Conservation (phyloP, 1,140 invertebrate species). For the Drosophila yakuba region DNA sequence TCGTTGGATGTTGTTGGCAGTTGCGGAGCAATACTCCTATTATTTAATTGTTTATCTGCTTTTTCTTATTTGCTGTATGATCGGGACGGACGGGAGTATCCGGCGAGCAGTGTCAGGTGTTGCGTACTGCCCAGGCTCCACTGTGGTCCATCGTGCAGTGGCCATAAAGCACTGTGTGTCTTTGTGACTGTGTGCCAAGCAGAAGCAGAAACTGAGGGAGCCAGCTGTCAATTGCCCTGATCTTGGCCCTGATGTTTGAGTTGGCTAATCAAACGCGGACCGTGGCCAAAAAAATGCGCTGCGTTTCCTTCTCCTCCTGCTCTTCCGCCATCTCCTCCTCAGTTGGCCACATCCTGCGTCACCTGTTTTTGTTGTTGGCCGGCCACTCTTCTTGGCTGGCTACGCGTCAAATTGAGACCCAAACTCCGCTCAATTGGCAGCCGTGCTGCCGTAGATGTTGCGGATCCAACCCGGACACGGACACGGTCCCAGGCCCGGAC, state of each 20-base stretch:
- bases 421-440: slow-evolving; percentile 61
- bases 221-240: slow-evolving; percentile 66
- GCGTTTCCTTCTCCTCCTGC: slow-evolving; percentile 41
- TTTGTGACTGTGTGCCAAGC: slow-evolving; percentile 22
- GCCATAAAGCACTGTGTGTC: slow-evolving; percentile 1
- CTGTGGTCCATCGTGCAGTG: slow-evolving; percentile 17
- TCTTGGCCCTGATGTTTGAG: slow-evolving; percentile 81
- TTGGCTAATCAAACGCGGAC: slow-evolving; percentile 80
- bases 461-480: slow-evolving; percentile 8
- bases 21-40: slow-evolving; percentile 48
- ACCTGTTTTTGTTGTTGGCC: slow-evolving; percentile 65
- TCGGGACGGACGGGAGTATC: slow-evolving; percentile 78
- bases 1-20: slow-evolving; percentile 53
- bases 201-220: background rate
- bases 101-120: slow-evolving; percentile 29
- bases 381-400: slow-evolving; percentile 84
- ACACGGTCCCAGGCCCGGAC: slow-evolving; percentile 26
- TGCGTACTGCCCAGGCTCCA: slow-evolving; percentile 49
- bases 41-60: slow-evolving; percentile 61
- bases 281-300: slow-evolving; percentile 64
- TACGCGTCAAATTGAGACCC: slow-evolving; percentile 77
- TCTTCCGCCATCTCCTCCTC: slow-evolving; percentile 3
- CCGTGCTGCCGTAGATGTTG: slow-evolving; percentile 49
- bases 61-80: slow-evolving; percentile 74
- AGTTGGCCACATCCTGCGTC: slow-evolving; percentile 68